Evolutionary conservation across 2,888 invertebrate genomes (phyloP).

Genomic region (Xylota segnis): DNA sequence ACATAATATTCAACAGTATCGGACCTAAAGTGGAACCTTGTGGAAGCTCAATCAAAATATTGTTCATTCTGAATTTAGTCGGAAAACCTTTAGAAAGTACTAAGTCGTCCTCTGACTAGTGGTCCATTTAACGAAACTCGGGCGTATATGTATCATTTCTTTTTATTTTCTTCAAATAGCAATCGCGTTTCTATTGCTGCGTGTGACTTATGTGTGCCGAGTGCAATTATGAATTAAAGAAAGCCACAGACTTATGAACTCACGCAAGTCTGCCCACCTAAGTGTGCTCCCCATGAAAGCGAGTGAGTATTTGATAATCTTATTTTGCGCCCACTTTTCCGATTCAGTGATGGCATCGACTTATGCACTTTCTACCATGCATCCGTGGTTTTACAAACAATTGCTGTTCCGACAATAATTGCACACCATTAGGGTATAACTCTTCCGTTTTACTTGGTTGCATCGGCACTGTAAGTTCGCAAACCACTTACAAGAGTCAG

Average conservation of each 20-base stretch:
- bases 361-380: conserved; percentile 67
- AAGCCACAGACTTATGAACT: conserved; percentile 29
- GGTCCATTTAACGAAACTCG: not conserved
- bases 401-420: conserved; percentile 19
- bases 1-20: no score
- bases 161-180: not conserved
- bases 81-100: no score
- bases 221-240: conserved; percentile 30
- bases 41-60: no score
- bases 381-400: conserved; percentile 40
- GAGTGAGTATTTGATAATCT: not conserved
- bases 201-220: conserved; percentile 5
- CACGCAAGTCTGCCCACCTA: not conserved
- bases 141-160: conserved; percentile 1
- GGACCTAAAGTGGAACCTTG: no score
- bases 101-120: no score
- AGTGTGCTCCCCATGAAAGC: not conserved
- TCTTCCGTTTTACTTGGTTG: conserved; percentile 57
- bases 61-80: no score
- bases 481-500: not conserved
- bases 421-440: conserved; percentile 24
- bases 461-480: not conserved
- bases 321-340: conserved; percentile 60
- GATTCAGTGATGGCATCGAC: conserved; percentile 64
- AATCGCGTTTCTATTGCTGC: not conserved